Base-by-base conservation (phyloP, 2,113 vertebrate genomes). In the Ptychochromis oligacanthus region DNA sequence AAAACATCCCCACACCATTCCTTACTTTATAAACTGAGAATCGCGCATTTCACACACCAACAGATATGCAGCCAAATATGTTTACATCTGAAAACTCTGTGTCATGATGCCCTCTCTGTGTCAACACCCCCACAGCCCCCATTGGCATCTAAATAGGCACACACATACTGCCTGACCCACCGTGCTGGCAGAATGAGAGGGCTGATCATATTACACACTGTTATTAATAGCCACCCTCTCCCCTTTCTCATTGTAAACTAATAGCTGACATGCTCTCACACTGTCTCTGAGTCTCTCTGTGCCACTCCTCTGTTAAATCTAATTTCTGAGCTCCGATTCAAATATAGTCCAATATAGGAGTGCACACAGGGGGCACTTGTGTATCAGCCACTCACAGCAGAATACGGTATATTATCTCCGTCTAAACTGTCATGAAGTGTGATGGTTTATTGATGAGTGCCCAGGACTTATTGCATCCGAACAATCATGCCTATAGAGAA, bases 191-290 rank as follows among this genome's bases (percentile, higher is more conserved):
- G 57, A 40, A 64, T 15, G 67, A 80, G 81, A 57, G 14, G 80
- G 18, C 8, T 7, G 86, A 87, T 95, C 88, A 91, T 46, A 31
- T 94, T 93, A 92, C 93, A 90, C 40, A 70, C 54, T 77, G 84
- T 77, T 94, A 94, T 95, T 94, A 93, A 95, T 95, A 95, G 90
- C 79, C 67, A 36, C 56, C 40, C 70, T 91, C 92, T 93, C 91
- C 84, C 40, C 79, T 93, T 92, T 84, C 81, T 90, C 89, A 88
- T 89, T 90, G 93, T 90, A 90, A 93, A 93, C 26, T 52, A 89
- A 94, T 89, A 81, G 75, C 80, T 77, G 74, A 79, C 46, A 78
- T 36, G 28, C 62, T 85, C 77, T 79, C 79, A 74, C 75, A 72
- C 85, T 22, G 62, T 46, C 77, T 84, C 67, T 18, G 31, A 38